phyloP scores from a whole-genome alignment of 1,140 invertebrate genomes.

The Scaptomyza pallida region DNA sequence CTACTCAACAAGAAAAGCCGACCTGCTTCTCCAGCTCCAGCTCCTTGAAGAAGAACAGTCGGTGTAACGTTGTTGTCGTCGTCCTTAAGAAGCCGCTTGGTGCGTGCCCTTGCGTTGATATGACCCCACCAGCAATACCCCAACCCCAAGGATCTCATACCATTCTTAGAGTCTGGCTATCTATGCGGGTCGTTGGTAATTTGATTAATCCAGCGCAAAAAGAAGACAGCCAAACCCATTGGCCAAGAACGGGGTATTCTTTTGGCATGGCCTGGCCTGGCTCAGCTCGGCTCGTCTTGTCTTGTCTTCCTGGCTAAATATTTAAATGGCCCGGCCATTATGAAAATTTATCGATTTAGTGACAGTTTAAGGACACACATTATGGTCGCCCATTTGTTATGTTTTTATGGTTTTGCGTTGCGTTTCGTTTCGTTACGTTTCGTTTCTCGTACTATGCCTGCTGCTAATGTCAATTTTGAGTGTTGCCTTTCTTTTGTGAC shows the following conservation, averaged over 20 bases:
- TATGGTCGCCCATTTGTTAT: constrained; percentile 79
- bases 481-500: constrained; percentile 63
- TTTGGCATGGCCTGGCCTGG: too few relatives aligned
- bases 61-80: neutral
- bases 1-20: constrained; percentile 39
- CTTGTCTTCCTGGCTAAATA: constrained; percentile 61
- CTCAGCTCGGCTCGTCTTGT: too few relatives aligned
- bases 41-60: neutral
- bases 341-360: constrained; percentile 82
- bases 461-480: constrained; percentile 81
- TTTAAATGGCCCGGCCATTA: constrained; percentile 81
- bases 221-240: constrained; percentile 24
- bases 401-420: constrained; percentile 76
- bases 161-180: constrained; percentile 33
- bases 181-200: constrained; percentile 75
- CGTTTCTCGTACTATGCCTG: constrained; percentile 59
- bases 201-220: constrained; percentile 71
- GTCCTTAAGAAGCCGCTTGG: constrained; percentile 38
- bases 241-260: constrained; percentile 44
- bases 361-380: constrained; percentile 82
- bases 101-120: constrained; percentile 79
- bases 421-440: too few relatives aligned
- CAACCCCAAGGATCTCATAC: too few relatives aligned
- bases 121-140: constrained; percentile 18
- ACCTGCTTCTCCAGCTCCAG: constrained; percentile 26